Evolutionary conservation across 2,888 invertebrate species (phyloP).

Genomic region (Synergus laeviventris): DNA sequence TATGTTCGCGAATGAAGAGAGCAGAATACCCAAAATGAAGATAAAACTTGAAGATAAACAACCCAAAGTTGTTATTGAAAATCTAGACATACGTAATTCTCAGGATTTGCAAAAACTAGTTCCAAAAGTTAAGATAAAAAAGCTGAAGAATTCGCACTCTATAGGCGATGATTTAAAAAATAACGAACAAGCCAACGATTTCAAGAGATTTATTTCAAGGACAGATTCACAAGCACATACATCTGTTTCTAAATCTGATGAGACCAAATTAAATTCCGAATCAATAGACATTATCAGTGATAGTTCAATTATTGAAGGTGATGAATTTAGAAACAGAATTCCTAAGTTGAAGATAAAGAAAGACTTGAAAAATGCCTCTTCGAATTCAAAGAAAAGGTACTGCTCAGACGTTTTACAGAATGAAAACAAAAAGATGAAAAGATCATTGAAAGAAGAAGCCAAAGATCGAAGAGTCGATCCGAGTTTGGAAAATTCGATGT

Average conservation of each 20-base stretch:
- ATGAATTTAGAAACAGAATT: constrained; percentile 53
- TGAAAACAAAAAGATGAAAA: constrained; percentile 46
- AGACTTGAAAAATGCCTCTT: constrained; percentile 45
- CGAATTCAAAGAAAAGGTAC: constrained; percentile 48
- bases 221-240: not conserved
- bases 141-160: constrained; percentile 49
- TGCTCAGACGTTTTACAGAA: constrained; percentile 47
- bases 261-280: not conserved
- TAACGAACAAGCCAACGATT: not conserved
- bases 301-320: constrained; percentile 31
- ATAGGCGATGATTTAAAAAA: constrained; percentile 26
- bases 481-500: constrained; percentile 34
- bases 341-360: constrained; percentile 63
- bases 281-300: constrained; percentile 27
- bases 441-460: constrained; percentile 50
- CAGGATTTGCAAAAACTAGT: constrained; percentile 58
- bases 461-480: constrained; percentile 43
- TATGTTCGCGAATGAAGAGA: constrained; percentile 43
- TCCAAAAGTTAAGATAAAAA: constrained; percentile 68
- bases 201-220: not conserved
- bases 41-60: constrained; percentile 65
- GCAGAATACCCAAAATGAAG: constrained; percentile 66
- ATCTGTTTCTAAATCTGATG: not conserved
- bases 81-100: constrained; percentile 46
- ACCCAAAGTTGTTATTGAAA: constrained; percentile 61